Evolutionary conservation across 2,888 invertebrate species (phyloP).

Genomic region (Clanis bilineata): DNA sequence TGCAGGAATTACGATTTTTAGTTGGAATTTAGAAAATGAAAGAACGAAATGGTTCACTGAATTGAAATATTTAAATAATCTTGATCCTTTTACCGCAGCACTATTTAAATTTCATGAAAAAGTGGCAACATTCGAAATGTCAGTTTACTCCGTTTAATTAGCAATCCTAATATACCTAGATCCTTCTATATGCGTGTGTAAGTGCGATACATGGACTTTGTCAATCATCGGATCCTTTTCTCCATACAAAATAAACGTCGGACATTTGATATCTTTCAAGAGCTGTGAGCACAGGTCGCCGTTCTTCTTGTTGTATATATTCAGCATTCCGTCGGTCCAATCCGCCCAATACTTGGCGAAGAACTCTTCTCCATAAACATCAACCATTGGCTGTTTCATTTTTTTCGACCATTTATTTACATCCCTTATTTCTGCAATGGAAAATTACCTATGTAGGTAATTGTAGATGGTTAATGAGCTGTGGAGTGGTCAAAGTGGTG

Average conservation of each 20-base stretch:
- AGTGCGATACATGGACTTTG: conserved; percentile 87
- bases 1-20: no score
- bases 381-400: conserved; percentile 88
- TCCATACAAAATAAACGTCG: conserved; percentile 92
- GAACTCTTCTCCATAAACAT: conserved; percentile 87
- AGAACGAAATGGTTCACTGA: no score
- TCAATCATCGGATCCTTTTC: conserved; percentile 91
- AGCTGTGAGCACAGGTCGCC: conserved; percentile 88
- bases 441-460: not conserved
- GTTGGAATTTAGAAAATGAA: no score
- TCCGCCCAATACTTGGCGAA: conserved; percentile 86
- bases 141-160: not conserved
- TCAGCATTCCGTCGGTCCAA: conserved; percentile 86
- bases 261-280: conserved; percentile 85
- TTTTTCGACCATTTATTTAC: conserved; percentile 89
- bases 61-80: no score
- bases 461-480: not conserved
- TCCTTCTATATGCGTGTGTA: conserved; percentile 85
- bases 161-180: conserved; percentile 80
- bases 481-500: not conserved
- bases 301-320: conserved; percentile 80
- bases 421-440: conserved; percentile 84
- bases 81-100: no score
- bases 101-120: no score
- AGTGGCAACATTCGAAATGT: no score